Evolutionary conservation across 2,797 vertebrate genomes (phyloP), one percentile per base, ranked within the genome.

Genomic region (Tamandua tetradactyla): DNA sequence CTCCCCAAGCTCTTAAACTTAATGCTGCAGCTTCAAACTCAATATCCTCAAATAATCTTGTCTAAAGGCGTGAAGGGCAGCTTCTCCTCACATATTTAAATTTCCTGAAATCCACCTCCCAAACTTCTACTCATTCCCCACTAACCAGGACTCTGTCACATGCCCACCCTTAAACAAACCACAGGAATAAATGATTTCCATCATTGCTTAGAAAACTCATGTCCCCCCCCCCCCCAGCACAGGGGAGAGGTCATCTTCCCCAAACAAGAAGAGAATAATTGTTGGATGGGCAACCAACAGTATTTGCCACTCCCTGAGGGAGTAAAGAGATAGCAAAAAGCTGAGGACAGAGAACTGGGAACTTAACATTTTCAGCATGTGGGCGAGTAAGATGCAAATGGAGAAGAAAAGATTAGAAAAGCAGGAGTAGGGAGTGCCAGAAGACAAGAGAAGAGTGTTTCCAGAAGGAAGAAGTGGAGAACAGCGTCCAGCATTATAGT

Each of bases 391-490:
- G n/a, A 30, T 37, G 17, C 32, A 64, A 27, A 86, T 6, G 49
- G 57, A 66, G 37, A 89, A 87, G 25, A 74, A 71, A 57, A 62
- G 18, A 47, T 83, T 37, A 57, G 75, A 75, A 89, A 64, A 87
- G 35, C n/a, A 75, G 61, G 69, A 89, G 37, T 3, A 79, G 13
- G 42, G 32, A 32, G 52, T 93, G 15, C 17, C 49, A 61, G 64
- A 57, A 72, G 52, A 61, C 13, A 27, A 61, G 61, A 52, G 85
- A 88, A 90, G 72, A 42, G 37, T 61, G 35, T 66, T 91, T 94
- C 64, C 64, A 83, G 79, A 92, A 91, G 47, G 66, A 94, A 87
- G 86, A 95, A 22, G 17, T 30, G 61, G 61, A 23, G 61, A 42
- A 37, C 42, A 35, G 52, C 79, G 89, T 82, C 83, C 64, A 80